Base-by-base conservation (phyloP, 2,888 invertebrate genomes). In the Drosophila greeni region DNA sequence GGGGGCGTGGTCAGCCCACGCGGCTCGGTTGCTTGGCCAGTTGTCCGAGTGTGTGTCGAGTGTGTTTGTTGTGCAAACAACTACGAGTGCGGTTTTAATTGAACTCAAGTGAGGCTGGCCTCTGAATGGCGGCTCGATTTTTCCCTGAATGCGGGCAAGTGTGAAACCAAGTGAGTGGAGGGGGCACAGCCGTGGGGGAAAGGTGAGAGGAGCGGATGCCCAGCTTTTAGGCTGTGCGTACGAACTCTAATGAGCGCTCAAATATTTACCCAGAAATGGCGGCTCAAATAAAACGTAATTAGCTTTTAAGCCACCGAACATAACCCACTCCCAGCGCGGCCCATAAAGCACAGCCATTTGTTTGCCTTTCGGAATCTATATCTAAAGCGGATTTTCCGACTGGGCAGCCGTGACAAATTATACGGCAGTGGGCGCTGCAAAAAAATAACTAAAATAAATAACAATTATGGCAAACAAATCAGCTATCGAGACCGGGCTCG, bases 31-130 rank as follows among this genome's bases (percentile, higher is more conserved):
- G 57, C 57, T 43, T 56, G 69, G 61, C 69, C 66, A 54, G 64
- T 59, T 70, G 73, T 61, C 55, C 70, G 73, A 67, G 67, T 61
- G 66, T 39, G 64, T 72, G 70, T 66, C 23, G 62, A 69, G 82
- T 64, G 52, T 82, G 74, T 76, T 85, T 85, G 85, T 72, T 76
- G 58, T 64, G 53, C 74, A 84, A 84, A 84, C 84, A 85, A 85
- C 69, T 79, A 78, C 80, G 68, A 81, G 84, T 82, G 80, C 72
- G 84, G 80, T 84, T 81, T 80, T 84, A 82, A 81, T 85, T 84
- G 81, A 81, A 84, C 85, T 82, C 70, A 85, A 81, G 76, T 85
- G 84, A 61, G 65, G 54, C 53, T 66, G 62, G 34, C 43, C 56
- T 14, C 56, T 52, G 45, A 58, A 45, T 60, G 43, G 29, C n/a